A percentile compares a stretch with the other conserved stretches of the same genome.
Conservation (phyloP, 2,888 invertebrate species). For the Lumbricus terrestris region DNA sequence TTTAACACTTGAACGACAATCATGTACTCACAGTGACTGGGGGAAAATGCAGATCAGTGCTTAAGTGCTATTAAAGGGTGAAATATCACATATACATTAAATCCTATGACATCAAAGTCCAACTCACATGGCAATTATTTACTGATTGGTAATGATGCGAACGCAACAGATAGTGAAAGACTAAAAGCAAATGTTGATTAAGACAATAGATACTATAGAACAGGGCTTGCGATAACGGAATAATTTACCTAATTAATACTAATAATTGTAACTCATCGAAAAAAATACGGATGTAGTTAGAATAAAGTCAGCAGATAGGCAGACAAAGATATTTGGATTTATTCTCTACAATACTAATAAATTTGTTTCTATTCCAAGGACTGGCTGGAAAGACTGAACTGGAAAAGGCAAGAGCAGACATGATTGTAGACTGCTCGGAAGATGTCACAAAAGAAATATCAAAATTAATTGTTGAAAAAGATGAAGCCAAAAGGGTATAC, state of each 20-base stretch:
- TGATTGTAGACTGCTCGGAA: slow-evolving; percentile 38
- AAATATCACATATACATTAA: background rate
- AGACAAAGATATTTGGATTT: background rate
- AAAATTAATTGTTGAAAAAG: slow-evolving; percentile 28
- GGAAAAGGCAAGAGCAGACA: slow-evolving; percentile 39
- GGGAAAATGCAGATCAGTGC: no score
- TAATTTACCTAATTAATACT: no score
- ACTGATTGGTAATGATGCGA: background rate
- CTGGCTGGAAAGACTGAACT: slow-evolving; percentile 38
- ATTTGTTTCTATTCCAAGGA: slow-evolving; percentile 24
- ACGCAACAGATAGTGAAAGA: background rate
- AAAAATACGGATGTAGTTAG: background rate
- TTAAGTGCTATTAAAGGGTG: background rate
- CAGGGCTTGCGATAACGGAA: background rate
- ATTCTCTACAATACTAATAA: background rate
- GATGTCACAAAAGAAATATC: slow-evolving; percentile 35
- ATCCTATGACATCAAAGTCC: background rate
- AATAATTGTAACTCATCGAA: no score
- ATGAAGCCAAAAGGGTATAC: slow-evolving; percentile 28
- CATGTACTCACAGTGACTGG: no score
- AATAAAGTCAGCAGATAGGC: background rate
- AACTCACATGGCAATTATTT: no score
- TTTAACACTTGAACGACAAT: no score
- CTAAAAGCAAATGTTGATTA: background rate
- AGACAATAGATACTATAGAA: background rate